Evolutionary conservation across 2,888 invertebrate species (phyloP).

Genomic region (Pherbina coryleti): DNA sequence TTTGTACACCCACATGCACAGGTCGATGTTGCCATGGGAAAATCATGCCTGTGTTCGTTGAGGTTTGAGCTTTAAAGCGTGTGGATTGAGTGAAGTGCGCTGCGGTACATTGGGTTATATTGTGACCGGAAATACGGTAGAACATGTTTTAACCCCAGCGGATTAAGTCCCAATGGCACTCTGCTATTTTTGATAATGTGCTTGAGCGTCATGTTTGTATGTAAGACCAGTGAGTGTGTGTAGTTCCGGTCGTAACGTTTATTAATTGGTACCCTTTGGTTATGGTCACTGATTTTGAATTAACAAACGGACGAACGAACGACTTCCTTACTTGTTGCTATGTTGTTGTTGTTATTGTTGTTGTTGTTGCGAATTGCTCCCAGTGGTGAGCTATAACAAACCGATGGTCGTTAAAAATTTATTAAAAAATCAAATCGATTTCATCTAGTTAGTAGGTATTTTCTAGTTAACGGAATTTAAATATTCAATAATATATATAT

Average conservation of each 20-base stretch:
- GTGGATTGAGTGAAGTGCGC: background rate
- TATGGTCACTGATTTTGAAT: background rate
- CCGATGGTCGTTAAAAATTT: no score
- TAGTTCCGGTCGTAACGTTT: slow-evolving; percentile 15
- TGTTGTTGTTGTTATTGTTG: no score
- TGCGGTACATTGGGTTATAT: background rate
- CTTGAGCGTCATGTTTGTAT: background rate
- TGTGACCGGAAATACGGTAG: slow-evolving; percentile 21
- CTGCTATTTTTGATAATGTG: background rate
- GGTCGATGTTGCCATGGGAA: background rate
- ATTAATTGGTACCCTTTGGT: slow-evolving; percentile 15
- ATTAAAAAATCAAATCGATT: no score
- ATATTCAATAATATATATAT: no score
- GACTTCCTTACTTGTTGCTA: background rate
- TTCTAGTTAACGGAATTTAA: no score
- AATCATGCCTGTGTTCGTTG: background rate
- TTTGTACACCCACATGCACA: background rate
- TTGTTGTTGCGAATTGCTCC: no score
- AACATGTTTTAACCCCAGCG: background rate
- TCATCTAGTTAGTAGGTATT: no score
- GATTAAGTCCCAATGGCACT: background rate
- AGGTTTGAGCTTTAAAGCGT: background rate
- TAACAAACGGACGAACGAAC: background rate
- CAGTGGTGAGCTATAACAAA: no score
- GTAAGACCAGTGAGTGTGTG: background rate